Evolutionary conservation across 2,888 invertebrate species (phyloP), one percentile per base, ranked within the genome.

Genomic region (Cryptus armator): DNA sequence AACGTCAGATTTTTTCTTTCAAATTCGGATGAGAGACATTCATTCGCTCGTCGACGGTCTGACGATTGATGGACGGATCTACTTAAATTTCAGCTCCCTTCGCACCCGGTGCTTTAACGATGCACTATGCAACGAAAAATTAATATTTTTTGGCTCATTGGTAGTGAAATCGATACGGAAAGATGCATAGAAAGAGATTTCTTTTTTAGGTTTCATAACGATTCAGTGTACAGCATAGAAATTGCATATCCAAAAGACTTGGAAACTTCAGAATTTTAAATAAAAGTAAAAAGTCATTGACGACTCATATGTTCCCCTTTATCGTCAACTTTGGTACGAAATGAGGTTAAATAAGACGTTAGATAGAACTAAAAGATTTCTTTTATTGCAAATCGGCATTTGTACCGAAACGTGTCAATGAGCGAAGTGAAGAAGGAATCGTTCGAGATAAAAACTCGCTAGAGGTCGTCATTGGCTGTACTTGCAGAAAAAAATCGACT

Each of bases 1-100:
- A 75, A 29, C 19, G 62, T 75, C 74, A 32, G 32, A 46, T 37
- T 37, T 75, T 75, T 75, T 32, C 46, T 64, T 48, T 46, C 29
- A 32, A 75, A 32, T 48, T 5, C 14, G 37, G 14, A 64, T 12
- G 37, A 12, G 16, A 37, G 3, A 46, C 1, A 24, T 32, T 24
- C 9, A 12, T 14, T 32, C 14, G 14, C 3, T 7, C 37, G 37
- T 56, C 24, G 56, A 56, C 24, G 19, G 59, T 59, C 59, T 59
- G 59, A 59, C 59, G 14, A 59, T 14, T 12, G 24, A 59, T 14
- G 14, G 32, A 14, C 59, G 32, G 6, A 59, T 32, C 59, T 59
- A 59, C 59, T 59, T 14, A 4, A 59, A 29, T 59, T 32, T 14
- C 12, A 59, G 24, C 14, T 37, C 37, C 37, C 14, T 32, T n/a